These are phyloP conservation scores for Chaetura pelagica DNA, from an alignment of 2,113 vertebrate species.

Conservation along the genomic window DNA sequence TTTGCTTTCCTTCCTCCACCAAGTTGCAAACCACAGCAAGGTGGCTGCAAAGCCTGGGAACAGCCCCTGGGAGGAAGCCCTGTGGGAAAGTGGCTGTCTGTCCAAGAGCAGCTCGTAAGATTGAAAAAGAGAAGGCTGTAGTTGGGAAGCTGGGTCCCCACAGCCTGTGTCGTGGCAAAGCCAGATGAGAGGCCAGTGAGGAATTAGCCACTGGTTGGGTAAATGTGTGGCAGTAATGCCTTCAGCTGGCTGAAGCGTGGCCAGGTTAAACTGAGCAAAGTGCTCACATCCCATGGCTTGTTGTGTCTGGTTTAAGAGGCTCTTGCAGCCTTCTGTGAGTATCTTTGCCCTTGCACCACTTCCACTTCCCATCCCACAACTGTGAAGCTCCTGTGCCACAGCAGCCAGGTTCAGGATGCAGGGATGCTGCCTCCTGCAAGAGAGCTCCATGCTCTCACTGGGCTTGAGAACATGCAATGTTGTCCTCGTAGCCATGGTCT, in stretches of 20 bases:
- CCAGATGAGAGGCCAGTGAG: neutral
- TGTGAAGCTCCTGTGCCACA: too few species aligned
- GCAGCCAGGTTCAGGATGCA: neutral
- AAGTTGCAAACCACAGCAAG: neutral
- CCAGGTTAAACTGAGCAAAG: neutral
- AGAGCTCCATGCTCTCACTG: neutral
- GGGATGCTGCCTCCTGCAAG: neutral
- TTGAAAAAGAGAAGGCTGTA: neutral
- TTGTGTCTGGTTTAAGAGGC: neutral
- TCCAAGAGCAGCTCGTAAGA: neutral
- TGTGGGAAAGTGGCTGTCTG: neutral
- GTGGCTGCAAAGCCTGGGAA: neutral
- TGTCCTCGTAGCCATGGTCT: too few species aligned
- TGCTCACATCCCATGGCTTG: fast-evolving
- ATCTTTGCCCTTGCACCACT: neutral
- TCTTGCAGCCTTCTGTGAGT: neutral
- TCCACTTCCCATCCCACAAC: neutral
- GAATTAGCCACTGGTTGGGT: neutral
- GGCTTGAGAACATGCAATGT: neutral
- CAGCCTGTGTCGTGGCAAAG: neutral
- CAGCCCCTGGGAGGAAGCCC: neutral
- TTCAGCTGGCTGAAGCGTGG: neutral
- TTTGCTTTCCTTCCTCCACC: neutral
- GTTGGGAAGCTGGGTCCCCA: neutral
- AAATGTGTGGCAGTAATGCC: neutral